Evolutionary conservation across 2,888 invertebrate genomes (phyloP).

Genomic region (Drosophila koepferae): DNA sequence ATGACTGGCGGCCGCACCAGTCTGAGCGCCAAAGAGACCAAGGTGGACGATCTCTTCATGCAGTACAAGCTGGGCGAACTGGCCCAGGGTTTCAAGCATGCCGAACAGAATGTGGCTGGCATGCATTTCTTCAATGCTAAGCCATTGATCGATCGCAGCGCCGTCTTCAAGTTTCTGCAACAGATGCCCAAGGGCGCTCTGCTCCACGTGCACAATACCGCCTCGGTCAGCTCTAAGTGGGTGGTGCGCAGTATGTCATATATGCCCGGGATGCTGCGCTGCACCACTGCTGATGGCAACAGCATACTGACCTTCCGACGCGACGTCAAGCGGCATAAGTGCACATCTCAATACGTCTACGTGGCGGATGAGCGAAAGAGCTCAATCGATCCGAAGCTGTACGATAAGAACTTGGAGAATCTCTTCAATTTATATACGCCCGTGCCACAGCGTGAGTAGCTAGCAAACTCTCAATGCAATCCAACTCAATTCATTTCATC

Average conservation of each 20-base stretch:
- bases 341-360: slow-evolving; percentile 69
- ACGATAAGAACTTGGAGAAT: slow-evolving; percentile 87
- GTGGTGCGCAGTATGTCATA: slow-evolving; percentile 86
- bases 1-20: slow-evolving; percentile 80
- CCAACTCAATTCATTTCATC: not conserved
- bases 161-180: slow-evolving; percentile 87
- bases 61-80: slow-evolving; percentile 80
- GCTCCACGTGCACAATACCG: slow-evolving; percentile 87
- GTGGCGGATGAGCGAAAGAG: slow-evolving; percentile 83
- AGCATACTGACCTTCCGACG: slow-evolving; percentile 71
- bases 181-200: slow-evolving; percentile 87
- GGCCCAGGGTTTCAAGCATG: slow-evolving; percentile 71
- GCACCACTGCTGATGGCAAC: slow-evolving; percentile 60
- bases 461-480: too few relatives aligned
- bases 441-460: slow-evolving; percentile 84
- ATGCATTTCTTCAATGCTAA: slow-evolving; percentile 87
- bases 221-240: slow-evolving; percentile 86
- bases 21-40: slow-evolving; percentile 71
- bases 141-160: slow-evolving; percentile 86
- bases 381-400: slow-evolving; percentile 83
- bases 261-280: slow-evolving; percentile 82
- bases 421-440: slow-evolving; percentile 87
- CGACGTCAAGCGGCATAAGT: slow-evolving; percentile 60
- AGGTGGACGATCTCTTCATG: slow-evolving; percentile 81
- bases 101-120: slow-evolving; percentile 85